Evolutionary conservation across 2,888 invertebrate species (phyloP).

Genomic region (Tiliacea aurago): DNA sequence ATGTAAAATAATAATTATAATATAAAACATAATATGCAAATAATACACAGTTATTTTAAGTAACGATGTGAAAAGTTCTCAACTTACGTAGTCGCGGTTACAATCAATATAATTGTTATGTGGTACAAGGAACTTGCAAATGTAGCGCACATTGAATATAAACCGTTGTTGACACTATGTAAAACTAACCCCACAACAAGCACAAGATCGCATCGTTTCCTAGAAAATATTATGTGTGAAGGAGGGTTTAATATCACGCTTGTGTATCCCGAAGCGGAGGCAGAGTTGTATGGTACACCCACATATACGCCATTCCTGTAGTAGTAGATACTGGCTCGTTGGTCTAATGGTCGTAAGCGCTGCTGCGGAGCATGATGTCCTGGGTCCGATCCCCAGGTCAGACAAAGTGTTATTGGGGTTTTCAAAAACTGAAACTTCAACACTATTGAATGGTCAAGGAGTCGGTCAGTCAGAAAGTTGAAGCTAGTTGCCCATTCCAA

Average conservation of each 20-base stretch:
- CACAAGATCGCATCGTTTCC: conserved; percentile 18
- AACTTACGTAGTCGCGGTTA: neutral
- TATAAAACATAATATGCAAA: no score
- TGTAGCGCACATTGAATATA: conserved; percentile 36
- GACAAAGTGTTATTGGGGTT: no score
- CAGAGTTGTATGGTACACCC: neutral
- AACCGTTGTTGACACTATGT: conserved; percentile 46
- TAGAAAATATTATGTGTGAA: conserved; percentile 10
- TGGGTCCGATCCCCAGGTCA: no score
- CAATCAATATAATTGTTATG: conserved; percentile 40
- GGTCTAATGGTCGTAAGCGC: no score
- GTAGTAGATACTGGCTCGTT: neutral
- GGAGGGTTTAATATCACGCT: neutral
- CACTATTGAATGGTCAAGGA: no score
- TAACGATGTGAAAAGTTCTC: neutral
- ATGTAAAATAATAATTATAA: no score
- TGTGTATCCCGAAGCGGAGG: neutral
- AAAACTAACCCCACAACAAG: neutral
- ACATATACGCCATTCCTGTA: neutral
- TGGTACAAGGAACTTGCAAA: neutral
- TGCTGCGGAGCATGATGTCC: no score
- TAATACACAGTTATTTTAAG: no score
- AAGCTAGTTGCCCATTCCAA: no score
- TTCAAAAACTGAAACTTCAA: no score
- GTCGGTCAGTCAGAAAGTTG: no score